phyloP scores from a whole-genome alignment of 2,888 invertebrate genomes.

The Latrodectus elegans region DNA sequence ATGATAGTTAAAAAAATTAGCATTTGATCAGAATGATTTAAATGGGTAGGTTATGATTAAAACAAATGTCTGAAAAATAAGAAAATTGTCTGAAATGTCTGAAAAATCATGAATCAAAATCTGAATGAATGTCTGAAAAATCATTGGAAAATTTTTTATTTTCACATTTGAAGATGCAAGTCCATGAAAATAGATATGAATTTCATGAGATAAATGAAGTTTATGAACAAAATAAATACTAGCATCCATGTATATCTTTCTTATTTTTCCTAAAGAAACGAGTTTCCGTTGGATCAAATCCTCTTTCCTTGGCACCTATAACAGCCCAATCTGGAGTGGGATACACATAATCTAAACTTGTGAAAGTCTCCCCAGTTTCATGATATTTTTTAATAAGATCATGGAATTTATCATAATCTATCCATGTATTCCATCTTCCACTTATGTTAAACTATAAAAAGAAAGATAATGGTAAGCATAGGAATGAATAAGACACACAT shows the following conservation, averaged over 20 bases:
- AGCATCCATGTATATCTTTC: conserved; percentile 75
- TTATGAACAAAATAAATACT: conserved; percentile 29
- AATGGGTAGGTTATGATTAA: too few species aligned
- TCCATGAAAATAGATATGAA: too few species aligned
- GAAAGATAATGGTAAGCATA: not conserved
- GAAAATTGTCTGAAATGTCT: too few species aligned
- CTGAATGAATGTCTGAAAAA: too few species aligned
- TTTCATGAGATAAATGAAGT: too few species aligned
- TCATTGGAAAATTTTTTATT: too few species aligned
- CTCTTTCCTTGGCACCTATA: conserved; percentile 77
- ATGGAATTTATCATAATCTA: conserved; percentile 79
- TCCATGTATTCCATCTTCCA: conserved; percentile 79
- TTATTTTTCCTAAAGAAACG: conserved; percentile 75
- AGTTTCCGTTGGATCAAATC: conserved; percentile 79
- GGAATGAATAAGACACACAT: too few species aligned
- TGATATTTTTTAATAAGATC: conserved; percentile 75
- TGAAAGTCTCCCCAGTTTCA: conserved; percentile 76
- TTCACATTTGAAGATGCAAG: too few species aligned
- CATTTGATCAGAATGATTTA: too few species aligned
- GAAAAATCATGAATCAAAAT: too few species aligned
- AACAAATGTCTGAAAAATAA: too few species aligned
- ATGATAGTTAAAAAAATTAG: too few species aligned
- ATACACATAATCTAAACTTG: conserved; percentile 78
- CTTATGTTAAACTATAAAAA: conserved; percentile 76
- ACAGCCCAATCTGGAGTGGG: conserved; percentile 79